phyloP scores from a whole-genome alignment of 2,888 invertebrate genomes.

The Eurytoma californica region DNA sequence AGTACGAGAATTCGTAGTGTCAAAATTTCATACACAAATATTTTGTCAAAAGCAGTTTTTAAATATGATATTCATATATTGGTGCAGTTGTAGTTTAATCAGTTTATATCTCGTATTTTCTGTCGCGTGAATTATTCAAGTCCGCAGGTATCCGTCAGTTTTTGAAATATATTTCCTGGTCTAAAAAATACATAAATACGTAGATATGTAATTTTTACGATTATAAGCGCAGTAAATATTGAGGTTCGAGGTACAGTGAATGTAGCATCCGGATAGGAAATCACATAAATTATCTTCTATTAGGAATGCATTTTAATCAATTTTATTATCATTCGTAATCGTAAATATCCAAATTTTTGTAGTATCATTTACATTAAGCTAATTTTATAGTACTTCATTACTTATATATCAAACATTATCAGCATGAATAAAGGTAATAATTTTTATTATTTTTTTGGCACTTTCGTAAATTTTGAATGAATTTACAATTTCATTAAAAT shows the following conservation, averaged over 20 bases:
- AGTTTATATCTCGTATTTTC: background rate
- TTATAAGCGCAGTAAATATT: conserved; percentile 21
- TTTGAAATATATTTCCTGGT: conserved; percentile 11
- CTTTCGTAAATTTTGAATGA: background rate
- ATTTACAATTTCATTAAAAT: background rate
- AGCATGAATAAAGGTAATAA: background rate
- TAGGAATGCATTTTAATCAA: conserved; percentile 28
- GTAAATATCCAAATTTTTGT: background rate
- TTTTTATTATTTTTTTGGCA: background rate
- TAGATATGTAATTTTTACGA: conserved; percentile 3
- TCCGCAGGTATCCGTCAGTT: conserved; percentile 38
- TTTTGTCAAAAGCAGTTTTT: no score
- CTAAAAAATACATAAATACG: conserved; percentile 36
- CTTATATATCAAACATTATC: background rate
- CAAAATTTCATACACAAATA: no score
- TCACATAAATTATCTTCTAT: background rate
- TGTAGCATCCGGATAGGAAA: conserved; percentile 11
- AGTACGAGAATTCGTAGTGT: background rate
- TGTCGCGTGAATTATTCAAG: background rate
- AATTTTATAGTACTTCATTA: no score
- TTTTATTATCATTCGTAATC: background rate
- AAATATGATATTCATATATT: background rate
- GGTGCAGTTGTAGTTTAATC: background rate
- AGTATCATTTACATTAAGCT: background rate
- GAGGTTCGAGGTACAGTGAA: conserved; percentile 33